Percentiles rank a stretch among this genome's conserved stretches.
These are phyloP conservation scores for Chironomus tentans DNA, from an alignment of 2,888 invertebrate genomes.

Conservation along the genomic window DNA sequence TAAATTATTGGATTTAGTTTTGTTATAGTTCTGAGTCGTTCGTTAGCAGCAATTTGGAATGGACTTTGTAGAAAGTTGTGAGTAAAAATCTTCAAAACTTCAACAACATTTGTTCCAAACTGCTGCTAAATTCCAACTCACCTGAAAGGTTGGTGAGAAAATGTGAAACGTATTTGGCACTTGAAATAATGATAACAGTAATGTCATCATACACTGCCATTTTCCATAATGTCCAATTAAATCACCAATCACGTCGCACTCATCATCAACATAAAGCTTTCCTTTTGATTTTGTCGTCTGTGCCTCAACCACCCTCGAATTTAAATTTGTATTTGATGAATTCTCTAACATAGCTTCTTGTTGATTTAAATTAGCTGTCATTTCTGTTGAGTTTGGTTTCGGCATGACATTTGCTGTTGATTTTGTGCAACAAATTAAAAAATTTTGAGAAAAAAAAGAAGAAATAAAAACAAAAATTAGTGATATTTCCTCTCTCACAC, in stretches of 20 bases:
- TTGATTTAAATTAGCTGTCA: slow-evolving; percentile 4
- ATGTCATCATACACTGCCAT: slow-evolving; percentile 67
- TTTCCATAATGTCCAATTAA: slow-evolving; percentile 66
- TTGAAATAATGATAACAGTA: slow-evolving; percentile 64
- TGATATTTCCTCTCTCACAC: neutral
- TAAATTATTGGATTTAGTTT: neutral
- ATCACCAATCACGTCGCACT: slow-evolving; percentile 55
- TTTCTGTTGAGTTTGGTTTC: slow-evolving; percentile 6
- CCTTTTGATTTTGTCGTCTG: neutral
- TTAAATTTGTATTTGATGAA: slow-evolving; percentile 13
- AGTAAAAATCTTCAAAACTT: no score
- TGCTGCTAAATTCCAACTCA: no score
- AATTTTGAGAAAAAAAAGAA: neutral
- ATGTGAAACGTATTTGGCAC: slow-evolving; percentile 76
- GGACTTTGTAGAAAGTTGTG: no score
- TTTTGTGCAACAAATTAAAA: neutral
- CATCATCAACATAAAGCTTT: slow-evolving; percentile 39
- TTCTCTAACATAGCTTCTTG: neutral
- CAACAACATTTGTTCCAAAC: no score
- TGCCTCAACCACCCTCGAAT: slow-evolving; percentile 1
- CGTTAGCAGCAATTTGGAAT: no score
- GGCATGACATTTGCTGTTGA: slow-evolving; percentile 3
- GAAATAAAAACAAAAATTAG: neutral
- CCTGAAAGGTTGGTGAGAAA: slow-evolving; percentile 64
- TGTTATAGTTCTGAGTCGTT: no score